phyloP scores from a whole-genome alignment of 2,888 invertebrate genomes.

The Dasypolia templi region DNA sequence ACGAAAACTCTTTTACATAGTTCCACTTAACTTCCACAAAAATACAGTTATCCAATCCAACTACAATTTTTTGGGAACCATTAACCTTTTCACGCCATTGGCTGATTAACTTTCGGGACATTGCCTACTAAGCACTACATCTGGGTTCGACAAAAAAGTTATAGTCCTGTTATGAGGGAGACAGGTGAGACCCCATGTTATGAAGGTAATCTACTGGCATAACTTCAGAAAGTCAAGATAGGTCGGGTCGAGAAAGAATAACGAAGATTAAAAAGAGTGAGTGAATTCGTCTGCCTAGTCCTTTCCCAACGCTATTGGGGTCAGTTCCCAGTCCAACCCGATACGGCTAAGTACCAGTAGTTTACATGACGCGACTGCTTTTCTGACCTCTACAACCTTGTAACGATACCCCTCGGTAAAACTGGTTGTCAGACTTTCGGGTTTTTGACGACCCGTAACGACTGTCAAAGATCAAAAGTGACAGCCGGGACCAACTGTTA shows the following conservation, averaged over 20 bases:
- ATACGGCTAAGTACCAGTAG: neutral
- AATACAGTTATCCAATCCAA: neutral
- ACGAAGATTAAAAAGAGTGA: too few relatives aligned
- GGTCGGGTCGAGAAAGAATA: neutral
- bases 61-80: constrained; percentile 31
- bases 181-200: constrained; percentile 5
- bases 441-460: neutral
- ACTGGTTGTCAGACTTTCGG: neutral
- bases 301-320: neutral
- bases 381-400: neutral
- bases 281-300: neutral
- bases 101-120: constrained; percentile 25
- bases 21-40: neutral
- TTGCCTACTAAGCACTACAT: constrained; percentile 28
- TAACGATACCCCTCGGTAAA: neutral
- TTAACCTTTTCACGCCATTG: constrained; percentile 43
- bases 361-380: too few relatives aligned
- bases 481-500: neutral
- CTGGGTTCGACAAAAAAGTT: constrained; percentile 28
- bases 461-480: neutral
- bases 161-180: constrained; percentile 9
- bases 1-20: neutral
- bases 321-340: neutral
- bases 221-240: neutral
- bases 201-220: constrained; percentile 22